phyloP scores from a whole-genome alignment of 2,888 invertebrate genomes.

The Willowsia nigromaculata region DNA sequence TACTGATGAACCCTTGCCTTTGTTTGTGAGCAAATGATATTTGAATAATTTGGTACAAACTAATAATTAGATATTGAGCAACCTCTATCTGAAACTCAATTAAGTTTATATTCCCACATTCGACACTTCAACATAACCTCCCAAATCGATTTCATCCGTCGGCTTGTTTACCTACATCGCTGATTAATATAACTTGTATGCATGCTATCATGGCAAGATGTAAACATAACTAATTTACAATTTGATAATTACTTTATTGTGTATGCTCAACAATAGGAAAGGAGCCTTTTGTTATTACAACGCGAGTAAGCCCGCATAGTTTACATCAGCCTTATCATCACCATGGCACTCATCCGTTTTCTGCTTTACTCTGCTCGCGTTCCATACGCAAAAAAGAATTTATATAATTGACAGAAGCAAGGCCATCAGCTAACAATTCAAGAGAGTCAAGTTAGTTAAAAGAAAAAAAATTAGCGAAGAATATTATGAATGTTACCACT shows the following conservation, averaged over 20 bases:
- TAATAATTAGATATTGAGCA: conserved; percentile 9
- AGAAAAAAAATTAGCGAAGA: background rate
- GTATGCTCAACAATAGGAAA: background rate
- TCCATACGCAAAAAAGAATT: background rate
- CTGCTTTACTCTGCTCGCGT: background rate
- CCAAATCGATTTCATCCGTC: conserved; percentile 1
- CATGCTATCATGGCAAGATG: background rate
- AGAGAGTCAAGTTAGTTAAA: background rate
- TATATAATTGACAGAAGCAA: conserved; percentile 66
- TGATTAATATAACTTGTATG: background rate
- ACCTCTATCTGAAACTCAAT: conserved; percentile 16
- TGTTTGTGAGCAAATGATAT: conserved; percentile 15
- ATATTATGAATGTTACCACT: background rate
- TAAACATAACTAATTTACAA: conserved; percentile 4
- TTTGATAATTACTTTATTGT: conserved; percentile 21
- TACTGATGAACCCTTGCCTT: background rate
- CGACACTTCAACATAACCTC: background rate
- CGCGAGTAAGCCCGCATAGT: background rate
- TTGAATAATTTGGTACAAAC: background rate
- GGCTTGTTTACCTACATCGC: conserved; percentile 1
- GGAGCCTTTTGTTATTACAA: background rate
- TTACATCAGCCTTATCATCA: background rate
- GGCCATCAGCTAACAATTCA: conserved; percentile 31
- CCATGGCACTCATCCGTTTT: background rate
- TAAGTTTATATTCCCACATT: background rate